Evolutionary conservation across 2,113 vertebrate species (phyloP).

Genomic region (Peromyscus leucopus): DNA sequence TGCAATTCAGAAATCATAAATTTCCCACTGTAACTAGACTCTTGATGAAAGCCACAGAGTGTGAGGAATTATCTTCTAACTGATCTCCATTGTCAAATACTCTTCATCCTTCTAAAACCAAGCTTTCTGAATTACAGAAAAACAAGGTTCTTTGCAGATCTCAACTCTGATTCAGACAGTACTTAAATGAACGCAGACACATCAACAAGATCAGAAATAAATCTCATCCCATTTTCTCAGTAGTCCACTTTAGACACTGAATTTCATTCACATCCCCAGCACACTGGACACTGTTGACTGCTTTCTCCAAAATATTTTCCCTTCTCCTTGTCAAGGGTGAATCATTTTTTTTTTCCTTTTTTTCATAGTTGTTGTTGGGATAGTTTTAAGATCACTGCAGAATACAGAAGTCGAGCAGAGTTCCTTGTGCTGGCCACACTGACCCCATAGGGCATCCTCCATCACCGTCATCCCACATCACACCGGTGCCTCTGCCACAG

Average conservation of each 20-base stretch:
- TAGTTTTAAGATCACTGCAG: neutral
- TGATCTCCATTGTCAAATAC: neutral
- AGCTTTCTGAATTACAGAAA: neutral
- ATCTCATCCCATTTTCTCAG: neutral
- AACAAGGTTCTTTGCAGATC: neutral
- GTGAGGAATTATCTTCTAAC: neutral
- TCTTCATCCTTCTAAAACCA: neutral
- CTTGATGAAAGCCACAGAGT: neutral
- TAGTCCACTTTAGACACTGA: neutral
- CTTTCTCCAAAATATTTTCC: neutral
- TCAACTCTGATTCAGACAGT: neutral
- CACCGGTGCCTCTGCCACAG: neutral
- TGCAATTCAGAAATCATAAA: neutral
- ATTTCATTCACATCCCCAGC: neutral
- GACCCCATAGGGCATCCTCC: rapidly evolving
- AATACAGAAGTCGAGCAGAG: neutral
- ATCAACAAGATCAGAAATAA: neutral
- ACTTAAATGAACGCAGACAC: neutral
- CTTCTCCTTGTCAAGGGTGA: neutral
- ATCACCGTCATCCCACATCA: neutral
- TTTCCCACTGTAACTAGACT: neutral
- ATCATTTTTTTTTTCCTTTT: too few species aligned
- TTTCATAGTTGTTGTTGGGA: neutral
- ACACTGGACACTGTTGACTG: neutral
- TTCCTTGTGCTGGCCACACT: neutral